Evolutionary conservation across 2,888 invertebrate species (phyloP), one percentile per base, ranked within the genome.

Genomic region (Drosophila ochracea): DNA sequence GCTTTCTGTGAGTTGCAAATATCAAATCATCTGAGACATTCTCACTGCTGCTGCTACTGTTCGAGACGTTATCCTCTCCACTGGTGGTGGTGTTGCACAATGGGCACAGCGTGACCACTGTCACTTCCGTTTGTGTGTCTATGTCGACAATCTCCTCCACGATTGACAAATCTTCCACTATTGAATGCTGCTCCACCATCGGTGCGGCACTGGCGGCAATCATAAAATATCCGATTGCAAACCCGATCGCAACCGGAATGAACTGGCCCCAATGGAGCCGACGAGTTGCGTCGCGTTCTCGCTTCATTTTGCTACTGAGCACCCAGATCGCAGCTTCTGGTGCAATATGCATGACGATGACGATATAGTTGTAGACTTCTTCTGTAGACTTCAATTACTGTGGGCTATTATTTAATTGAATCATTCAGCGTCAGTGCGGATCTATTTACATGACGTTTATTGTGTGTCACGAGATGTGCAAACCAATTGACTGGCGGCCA

Each of bases 1-100:
- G n/a, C n/a, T 25, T 78, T 68, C 52, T 72, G 47, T 79, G 83
- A 31, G 81, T 85, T 28, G 83, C 77, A 57, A 91, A 91, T 65
- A 93, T 92, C 83, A 93, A 83, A 69, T 92, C 92, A 77, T 92
- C 92, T n/a, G 86, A 78, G 6, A 68, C 76, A 61, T 78, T 55
- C 0, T 73, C 43, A 52, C 68, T 28, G 55, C 55, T 57, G 54
- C 16, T 25, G 33, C 64, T 78, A 37, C 69, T 78, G 50, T 59
- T 62, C 31, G 70, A 64, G 5, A 10, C 25, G 33, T 57, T 76
- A n/a, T 53, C 63, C 33, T 80, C 77, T 49, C 78, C 66, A 39
- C 80, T 72, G 68, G 65, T 61, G 6, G 73, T 71, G 6, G 75
- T 66, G 7, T 80, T 76, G 30, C 75, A 73, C 0, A 80, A 66